Conservation (phyloP, 2,113 vertebrate genomes). For the Toxotes chatareus region DNA sequence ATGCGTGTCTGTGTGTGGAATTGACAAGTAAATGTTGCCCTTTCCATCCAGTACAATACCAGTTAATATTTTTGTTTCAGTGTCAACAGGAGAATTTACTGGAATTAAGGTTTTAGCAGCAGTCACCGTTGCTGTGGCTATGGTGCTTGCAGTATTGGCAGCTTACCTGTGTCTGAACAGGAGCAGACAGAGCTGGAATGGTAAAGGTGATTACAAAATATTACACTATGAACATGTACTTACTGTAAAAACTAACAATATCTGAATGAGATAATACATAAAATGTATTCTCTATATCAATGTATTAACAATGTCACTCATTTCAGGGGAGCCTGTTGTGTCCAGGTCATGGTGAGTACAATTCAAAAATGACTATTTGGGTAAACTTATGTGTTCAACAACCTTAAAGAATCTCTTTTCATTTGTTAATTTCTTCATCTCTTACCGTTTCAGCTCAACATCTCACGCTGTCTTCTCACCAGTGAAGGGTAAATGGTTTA, state of each 20-base stretch:
- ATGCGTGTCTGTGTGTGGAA: not conserved
- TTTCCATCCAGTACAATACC: not conserved
- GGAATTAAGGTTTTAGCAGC: constrained; percentile 78
- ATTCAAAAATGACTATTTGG: not conserved
- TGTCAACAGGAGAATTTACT: constrained; percentile 65
- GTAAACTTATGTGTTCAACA: not conserved
- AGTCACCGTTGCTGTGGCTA: constrained; percentile 70
- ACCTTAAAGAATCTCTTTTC: not conserved
- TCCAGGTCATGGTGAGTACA: constrained; percentile 60
- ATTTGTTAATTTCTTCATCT: not conserved
- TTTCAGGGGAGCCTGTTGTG: constrained; percentile 48
- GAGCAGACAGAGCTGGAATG: constrained; percentile 62
- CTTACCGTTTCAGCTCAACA: constrained; percentile 51
- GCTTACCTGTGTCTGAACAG: constrained; percentile 71
- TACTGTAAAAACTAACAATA: not conserved
- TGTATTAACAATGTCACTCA: not conserved
- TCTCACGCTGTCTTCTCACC: constrained; percentile 2
- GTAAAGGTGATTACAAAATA: constrained; percentile 68
- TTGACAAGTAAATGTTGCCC: not conserved
- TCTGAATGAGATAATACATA: not conserved
- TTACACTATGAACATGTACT: not conserved
- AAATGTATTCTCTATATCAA: not conserved
- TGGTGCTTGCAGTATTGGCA: constrained; percentile 65
- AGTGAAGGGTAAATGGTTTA: constrained; percentile 58
- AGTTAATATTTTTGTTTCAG: constrained; percentile 18